A percentile compares a stretch with the other conserved stretches of the same genome.
Evolutionary conservation across 2,888 invertebrate species (phyloP).

Genomic region (Halictus quadricinctus): DNA sequence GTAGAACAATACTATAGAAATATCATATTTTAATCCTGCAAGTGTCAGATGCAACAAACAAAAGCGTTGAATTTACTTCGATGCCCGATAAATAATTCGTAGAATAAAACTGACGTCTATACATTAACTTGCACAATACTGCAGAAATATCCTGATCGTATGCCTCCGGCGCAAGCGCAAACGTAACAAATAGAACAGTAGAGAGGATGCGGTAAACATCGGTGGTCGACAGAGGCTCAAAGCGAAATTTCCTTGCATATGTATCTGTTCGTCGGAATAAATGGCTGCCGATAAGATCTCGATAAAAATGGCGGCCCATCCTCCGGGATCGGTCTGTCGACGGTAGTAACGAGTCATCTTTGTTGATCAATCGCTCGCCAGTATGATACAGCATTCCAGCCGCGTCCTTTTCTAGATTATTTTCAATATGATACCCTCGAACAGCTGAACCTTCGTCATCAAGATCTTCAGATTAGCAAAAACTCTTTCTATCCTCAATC

Average conservation of each 20-base stretch:
- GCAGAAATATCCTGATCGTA: background rate
- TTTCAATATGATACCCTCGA: conserved; percentile 54
- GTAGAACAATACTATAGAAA: background rate
- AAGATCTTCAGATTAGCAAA: conserved; percentile 59
- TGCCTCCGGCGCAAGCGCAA: background rate
- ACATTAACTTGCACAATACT: background rate
- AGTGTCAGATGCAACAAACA: background rate
- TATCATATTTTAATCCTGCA: too few species aligned
- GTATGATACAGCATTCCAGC: conserved; percentile 59
- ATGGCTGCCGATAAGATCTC: conserved; percentile 32
- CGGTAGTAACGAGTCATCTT: conserved; percentile 60
- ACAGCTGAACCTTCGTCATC: conserved; percentile 56
- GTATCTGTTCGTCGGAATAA: conserved; percentile 39
- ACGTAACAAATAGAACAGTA: conserved; percentile 1
- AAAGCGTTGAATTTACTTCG: background rate
- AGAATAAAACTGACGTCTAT: background rate
- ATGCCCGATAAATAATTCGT: background rate
- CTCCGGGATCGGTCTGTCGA: conserved; percentile 40
- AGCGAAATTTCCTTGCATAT: conserved; percentile 23
- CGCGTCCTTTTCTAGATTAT: conserved; percentile 48
- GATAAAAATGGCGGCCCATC: conserved; percentile 43
- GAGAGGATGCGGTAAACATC: conserved; percentile 24
- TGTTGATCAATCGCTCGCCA: conserved; percentile 58
- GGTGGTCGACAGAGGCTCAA: conserved; percentile 26
- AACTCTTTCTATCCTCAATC: conserved; percentile 34